Base-by-base conservation (phyloP, 2,888 invertebrate species). In the Drosophila ezoana region DNA sequence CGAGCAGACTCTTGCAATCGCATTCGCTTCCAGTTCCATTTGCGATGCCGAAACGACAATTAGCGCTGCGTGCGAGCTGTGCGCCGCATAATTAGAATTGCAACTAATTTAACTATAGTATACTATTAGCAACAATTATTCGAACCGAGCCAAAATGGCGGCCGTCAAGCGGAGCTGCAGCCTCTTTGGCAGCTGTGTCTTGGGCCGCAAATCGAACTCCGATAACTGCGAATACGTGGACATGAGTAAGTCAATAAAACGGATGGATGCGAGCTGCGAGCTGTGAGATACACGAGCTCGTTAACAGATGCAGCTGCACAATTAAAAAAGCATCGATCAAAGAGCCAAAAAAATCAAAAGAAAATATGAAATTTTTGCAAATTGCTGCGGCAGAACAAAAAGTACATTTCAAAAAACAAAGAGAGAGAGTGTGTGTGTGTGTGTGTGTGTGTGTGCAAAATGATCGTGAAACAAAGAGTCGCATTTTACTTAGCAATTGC, bases 311-410 rank as follows among this genome's bases (percentile, higher is more conserved):
- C 81, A 85, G 66, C 65, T 71, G 79, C 66, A 61, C 76, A 78
- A 80, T 88, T 88, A 83, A 88, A 84, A 76, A 73, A 61, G 59
- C 89, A 84, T 88, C 84, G 84, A 84, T 84, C 84, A 84, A 75
- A 69, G 52, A 51, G 35, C 44, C 49, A 37, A 74, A 65, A 62
- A 49, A 43, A 48, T 53, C 20, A 54, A 4, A 35, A 43, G 47
- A 35, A 28, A 48, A 8, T 47, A 72, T 52, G 56, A 74, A 66
- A 66, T 65, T 48, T 60, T 61, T 72, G 85, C 85, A 76, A 85
- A 75, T 75, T 84, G 78, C 52, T 45, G 51, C 18, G 35, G 54
- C 73, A 28, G 38, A 32, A 16, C 48, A 48, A 47, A 35, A 57
- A 6, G 62, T 13, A 37, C 52, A 57, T 35, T 18, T 14, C n/a